Conservation (phyloP, 2,113 vertebrate species). For the Puma concolor region DNA sequence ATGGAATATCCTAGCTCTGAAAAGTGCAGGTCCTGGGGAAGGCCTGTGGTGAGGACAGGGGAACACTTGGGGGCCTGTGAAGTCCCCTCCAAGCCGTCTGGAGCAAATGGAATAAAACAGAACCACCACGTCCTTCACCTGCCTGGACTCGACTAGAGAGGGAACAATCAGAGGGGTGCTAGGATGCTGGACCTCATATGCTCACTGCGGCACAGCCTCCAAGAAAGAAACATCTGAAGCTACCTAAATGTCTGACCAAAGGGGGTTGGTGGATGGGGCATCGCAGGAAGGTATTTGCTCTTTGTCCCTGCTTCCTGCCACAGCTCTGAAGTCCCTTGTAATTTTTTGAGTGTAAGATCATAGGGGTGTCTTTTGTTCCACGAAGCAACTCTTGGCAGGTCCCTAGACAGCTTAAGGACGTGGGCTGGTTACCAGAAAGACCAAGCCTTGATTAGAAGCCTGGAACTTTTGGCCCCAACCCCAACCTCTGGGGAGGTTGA, state of each 20-base stretch:
- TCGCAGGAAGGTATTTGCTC: background rate
- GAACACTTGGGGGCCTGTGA: background rate
- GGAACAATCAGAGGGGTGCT: accelerated
- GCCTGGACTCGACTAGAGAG: background rate
- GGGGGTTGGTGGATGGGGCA: background rate
- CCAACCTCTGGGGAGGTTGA: background rate
- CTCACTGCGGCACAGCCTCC: accelerated
- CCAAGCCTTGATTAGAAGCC: background rate
- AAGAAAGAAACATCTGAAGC: accelerated
- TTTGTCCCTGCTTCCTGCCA: background rate
- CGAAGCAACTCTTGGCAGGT: background rate
- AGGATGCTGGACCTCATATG: background rate
- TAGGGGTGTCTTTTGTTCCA: background rate
- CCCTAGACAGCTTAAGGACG: no score
- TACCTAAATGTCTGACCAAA: background rate
- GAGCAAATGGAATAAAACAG: background rate
- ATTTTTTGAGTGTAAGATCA: background rate
- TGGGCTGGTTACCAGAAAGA: background rate
- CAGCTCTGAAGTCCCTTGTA: background rate
- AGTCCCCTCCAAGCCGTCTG: background rate
- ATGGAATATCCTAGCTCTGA: background rate
- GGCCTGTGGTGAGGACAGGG: background rate
- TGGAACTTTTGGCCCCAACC: background rate
- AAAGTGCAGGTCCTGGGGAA: background rate
- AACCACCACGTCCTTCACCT: background rate